phyloP scores from a whole-genome alignment of 2,888 invertebrate species.

The Drosophila buzzatii region DNA sequence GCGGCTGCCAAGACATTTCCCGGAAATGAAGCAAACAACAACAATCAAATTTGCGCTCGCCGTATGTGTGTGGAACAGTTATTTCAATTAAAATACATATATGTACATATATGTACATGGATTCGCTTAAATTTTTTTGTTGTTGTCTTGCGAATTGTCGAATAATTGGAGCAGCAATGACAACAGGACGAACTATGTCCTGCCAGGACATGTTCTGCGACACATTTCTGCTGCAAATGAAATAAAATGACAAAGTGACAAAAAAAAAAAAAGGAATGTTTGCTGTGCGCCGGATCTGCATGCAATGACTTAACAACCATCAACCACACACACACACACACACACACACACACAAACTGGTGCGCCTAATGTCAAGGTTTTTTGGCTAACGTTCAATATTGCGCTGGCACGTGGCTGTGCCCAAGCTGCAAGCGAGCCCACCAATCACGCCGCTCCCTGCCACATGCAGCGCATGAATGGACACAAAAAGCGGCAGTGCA shows the following conservation, averaged over 20 bases:
- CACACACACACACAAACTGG: conserved; percentile 1
- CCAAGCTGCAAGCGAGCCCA: conserved; percentile 19
- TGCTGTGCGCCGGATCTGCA: conserved; percentile 38
- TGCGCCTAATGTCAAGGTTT: conserved; percentile 77
- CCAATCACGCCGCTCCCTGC: conserved; percentile 45
- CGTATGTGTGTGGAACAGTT: conserved; percentile 27
- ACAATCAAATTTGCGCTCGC: conserved; percentile 43
- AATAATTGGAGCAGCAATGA: conserved; percentile 54
- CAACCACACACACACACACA: neutral
- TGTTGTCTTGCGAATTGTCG: conserved; percentile 36
- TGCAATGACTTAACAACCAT: conserved; percentile 18
- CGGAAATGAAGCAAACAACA: conserved; percentile 47
- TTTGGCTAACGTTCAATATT: conserved; percentile 67
- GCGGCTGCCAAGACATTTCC: conserved; percentile 46
- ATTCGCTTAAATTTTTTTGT: conserved; percentile 7
- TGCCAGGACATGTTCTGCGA: conserved; percentile 16
- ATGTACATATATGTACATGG: neutral
- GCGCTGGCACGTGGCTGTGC: conserved; percentile 58
- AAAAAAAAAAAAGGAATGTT: conserved; percentile 4
- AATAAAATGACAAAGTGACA: conserved; percentile 30
- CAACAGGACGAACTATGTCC: conserved; percentile 16
- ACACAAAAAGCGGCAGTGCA: conserved; percentile 31
- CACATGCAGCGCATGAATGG: conserved; percentile 61
- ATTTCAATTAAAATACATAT: conserved; percentile 46
- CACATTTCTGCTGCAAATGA: conserved; percentile 17